Evolutionary conservation across 64 coral and sea anemone species (phyloP), one percentile per base, ranked within the genome.

Genomic region (Exaiptasia diaphana): DNA sequence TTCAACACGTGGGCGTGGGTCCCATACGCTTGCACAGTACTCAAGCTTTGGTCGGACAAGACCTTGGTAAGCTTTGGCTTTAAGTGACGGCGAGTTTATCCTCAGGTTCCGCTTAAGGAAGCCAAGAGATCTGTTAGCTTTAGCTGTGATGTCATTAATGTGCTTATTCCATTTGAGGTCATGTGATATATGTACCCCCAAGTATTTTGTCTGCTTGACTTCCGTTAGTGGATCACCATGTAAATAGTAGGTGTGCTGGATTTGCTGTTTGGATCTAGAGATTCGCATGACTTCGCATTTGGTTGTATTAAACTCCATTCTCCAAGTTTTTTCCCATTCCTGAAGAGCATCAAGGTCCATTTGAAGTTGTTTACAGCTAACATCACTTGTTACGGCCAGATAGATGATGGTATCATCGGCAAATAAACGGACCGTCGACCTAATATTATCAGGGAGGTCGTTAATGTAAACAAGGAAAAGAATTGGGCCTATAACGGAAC

Each of bases 1-100:
- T 52, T 12, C n/a, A 52, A 12, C n/a, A 12, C n/a, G 49, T 10
- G 49, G 10, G n/a, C 49, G 49, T 10, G 49, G 49, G 71, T 62
- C 24, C 83, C 83, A 76, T 32, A 31, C 83, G 46, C 71, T 30
- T 44, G 50, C 56, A 3, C 78, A 59, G 73, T 91, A 78, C 54
- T 91, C 72, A 8, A 71, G 3, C 15, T 56, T 34, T 1, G 73
- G 89, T 2, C 74, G 69, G 15, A 88, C 74, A 32, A 86, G 25
- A 3, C 2, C 68, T 43, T 11, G 15, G 23, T 76, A 38, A 9
- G 56, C 54, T 25, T 38, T 45, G 5, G 32, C 39, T 75, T 86
- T 86, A 21, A 62, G 0, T 42, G 36, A 34, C 41, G 4, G n/a
- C 5, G 44, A 22, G 41, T 48, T 71, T 10, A 41, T 32, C 25